Percentiles rank a stretch among this genome's conserved stretches.
Conservation (phyloP, 2,113 vertebrate genomes). For the Artemisiospiza belli region DNA sequence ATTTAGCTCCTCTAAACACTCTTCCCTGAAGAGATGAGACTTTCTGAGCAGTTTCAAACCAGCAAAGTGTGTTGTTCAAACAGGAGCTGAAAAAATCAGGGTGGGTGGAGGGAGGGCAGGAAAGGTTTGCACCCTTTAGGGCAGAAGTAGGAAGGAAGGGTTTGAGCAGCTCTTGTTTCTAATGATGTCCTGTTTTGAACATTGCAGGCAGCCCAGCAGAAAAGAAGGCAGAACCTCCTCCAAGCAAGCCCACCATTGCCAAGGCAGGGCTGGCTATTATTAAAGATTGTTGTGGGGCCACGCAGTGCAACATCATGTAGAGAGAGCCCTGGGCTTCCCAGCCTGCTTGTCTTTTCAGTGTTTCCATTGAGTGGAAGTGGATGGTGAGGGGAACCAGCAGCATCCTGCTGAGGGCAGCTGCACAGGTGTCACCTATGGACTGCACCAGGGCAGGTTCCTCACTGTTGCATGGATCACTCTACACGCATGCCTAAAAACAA, state of each 20-base stretch:
- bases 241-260: constrained; percentile 90
- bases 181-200: constrained; percentile 11
- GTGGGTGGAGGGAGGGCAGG: not conserved
- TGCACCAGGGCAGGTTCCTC: constrained; percentile 70
- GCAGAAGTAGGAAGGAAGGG: not conserved
- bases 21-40: not conserved
- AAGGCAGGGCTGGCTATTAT: constrained; percentile 92
- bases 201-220: constrained; percentile 82
- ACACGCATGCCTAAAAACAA: constrained; percentile 77
- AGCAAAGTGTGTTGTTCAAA: not conserved
- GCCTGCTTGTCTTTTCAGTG: not conserved
- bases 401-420: constrained; percentile 43
- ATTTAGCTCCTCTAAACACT: not conserved
- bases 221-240: constrained; percentile 88
- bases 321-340: constrained; percentile 74
- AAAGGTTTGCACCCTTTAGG: not conserved
- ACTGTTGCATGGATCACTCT: constrained; percentile 81
- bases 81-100: not conserved
- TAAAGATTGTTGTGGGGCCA: constrained; percentile 95
- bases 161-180: not conserved
- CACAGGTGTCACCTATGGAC: constrained; percentile 44
- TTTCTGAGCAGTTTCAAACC: not conserved
- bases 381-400: constrained; percentile 51
- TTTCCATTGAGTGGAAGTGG: not conserved
- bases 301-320: constrained; percentile 94